These are phyloP conservation scores for Trichonephila inaurata DNA, from an alignment of 1,140 invertebrate genomes.

Conservation along the genomic window DNA sequence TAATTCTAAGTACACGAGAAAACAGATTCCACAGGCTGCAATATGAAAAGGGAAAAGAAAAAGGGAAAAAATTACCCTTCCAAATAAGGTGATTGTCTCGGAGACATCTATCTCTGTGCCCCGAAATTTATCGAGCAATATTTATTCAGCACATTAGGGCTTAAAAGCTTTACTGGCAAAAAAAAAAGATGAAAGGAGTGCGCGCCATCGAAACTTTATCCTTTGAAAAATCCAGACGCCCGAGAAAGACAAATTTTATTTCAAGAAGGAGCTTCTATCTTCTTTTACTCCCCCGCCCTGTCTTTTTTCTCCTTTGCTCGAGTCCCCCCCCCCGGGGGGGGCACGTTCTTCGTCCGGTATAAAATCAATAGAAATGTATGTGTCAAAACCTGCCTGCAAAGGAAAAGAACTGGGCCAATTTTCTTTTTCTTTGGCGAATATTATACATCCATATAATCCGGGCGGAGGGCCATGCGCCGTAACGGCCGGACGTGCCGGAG, in stretches of 20 bases:
- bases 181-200: slow-evolving; percentile 26
- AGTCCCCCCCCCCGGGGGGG: no score
- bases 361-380: slow-evolving; percentile 35
- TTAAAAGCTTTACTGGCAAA: slow-evolving; percentile 3
- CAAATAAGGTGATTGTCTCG: slow-evolving; percentile 30
- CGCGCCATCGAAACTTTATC: slow-evolving; percentile 26
- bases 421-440: background rate
- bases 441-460: background rate
- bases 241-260: slow-evolving; percentile 32
- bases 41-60: background rate
- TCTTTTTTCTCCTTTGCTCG: background rate
- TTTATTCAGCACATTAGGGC: slow-evolving; percentile 38
- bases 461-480: background rate
- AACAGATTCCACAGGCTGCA: slow-evolving; percentile 15
- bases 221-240: slow-evolving; percentile 17
- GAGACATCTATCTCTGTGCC: slow-evolving; percentile 27
- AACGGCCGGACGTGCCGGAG: slow-evolving; percentile 18
- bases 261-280: background rate
- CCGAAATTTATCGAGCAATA: slow-evolving; percentile 38
- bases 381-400: slow-evolving; percentile 12
- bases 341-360: background rate
- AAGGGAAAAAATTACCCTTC: background rate
- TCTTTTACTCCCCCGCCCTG: background rate
- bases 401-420: slow-evolving; percentile 20
- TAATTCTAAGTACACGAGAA: background rate